Base-by-base conservation (phyloP, 1,140 invertebrate genomes). In the Nephila pilipes region DNA sequence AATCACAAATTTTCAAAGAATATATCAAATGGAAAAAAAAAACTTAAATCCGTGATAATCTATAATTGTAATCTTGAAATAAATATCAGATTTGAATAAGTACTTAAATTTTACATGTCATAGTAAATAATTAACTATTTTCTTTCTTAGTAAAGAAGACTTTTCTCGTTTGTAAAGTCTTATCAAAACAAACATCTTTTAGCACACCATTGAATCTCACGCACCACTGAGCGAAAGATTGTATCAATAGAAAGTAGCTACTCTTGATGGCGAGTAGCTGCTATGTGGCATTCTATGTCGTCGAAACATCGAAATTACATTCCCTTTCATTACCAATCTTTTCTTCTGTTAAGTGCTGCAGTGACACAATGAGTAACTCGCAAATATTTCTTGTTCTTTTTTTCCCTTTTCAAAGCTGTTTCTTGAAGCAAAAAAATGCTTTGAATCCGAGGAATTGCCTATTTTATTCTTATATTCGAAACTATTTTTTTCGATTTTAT, bases 361-460 rank as follows among this genome's bases (percentile, higher is more conserved):
- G 5, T 75, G 65, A 75, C 65, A 75, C 25, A 75, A 75, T 75
- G 65, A 75, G 65, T 75, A 75, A 75, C 29, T 75, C 29, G 14
- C 29, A 16, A 16, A 29, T 6, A 29, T 16, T 16, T 29, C 16
- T 75, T 75, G 18, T 32, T 22, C 1, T 4, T 46, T 46, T 46
- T 46, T 10, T 46, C 4, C 8, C 46, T 32, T 75, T 75, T 20
- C 63, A 25, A 32, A 75, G 65, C 65, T 75, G 65, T 14, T 3
- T 4, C 29, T 32, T 18, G 2, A 12, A 1, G 12, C 12, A 32
- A 75, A 75, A 75, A 75, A 75, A 1, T 20, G 25, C 18, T 36
- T 32, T 12, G 2, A 20, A 2, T 29, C 18, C 29, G 16, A 29
- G 25, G 29, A 75, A 32, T 32, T 3, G 1, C 0, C 5, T 12